Base-by-base conservation (phyloP, 2,113 vertebrate genomes). In the Fulmarus glacialis region DNA sequence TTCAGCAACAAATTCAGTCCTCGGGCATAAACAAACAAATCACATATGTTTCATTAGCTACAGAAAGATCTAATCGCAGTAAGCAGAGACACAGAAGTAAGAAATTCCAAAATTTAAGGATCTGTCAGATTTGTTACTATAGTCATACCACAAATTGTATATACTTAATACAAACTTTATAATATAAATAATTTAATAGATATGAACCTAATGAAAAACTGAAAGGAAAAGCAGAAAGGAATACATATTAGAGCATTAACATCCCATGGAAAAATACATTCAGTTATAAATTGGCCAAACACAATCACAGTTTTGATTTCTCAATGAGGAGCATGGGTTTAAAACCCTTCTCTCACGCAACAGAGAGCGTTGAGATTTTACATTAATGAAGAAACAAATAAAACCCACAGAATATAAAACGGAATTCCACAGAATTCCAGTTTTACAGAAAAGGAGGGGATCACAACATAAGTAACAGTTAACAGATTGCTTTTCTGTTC, bases 1-100 rank as follows among this genome's bases (percentile, higher is more conserved):
- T 87, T 96, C 94, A 95, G 78, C 77, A 97, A 82, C 71, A 84
- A 97, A 96, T 84, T 93, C 97, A 95, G 95, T 80, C 87, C 95
- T 96, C 53, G 3, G 97, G 96, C 94, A 87, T 96, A 96, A 95
- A 96, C 93, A 97, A 96, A 95, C 94, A 96, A 96, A 95, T 96
- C 87, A 87, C 93, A 95, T 55, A 96, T 92, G 92, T 97, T 94
- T 94, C 93, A 97, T 96, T 97, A 97, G 89, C 94, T 95, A 50
- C 77, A 90, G 93, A 80, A 82, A 88, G 62, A 42, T 93, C 91
- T 95, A 96, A 96, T 90, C 93, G 93, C 89, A 97, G 36, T 9
- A 36, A 79, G 50, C 48, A 95, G 58, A 87, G 48, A 66, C 62
- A 89, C n/a, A 93, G 43, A 95, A 94, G 36, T 27, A 55, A 71